These are phyloP conservation scores for Festucalex cinctus DNA, from an alignment of 2,113 vertebrate genomes.

Conservation along the genomic window DNA sequence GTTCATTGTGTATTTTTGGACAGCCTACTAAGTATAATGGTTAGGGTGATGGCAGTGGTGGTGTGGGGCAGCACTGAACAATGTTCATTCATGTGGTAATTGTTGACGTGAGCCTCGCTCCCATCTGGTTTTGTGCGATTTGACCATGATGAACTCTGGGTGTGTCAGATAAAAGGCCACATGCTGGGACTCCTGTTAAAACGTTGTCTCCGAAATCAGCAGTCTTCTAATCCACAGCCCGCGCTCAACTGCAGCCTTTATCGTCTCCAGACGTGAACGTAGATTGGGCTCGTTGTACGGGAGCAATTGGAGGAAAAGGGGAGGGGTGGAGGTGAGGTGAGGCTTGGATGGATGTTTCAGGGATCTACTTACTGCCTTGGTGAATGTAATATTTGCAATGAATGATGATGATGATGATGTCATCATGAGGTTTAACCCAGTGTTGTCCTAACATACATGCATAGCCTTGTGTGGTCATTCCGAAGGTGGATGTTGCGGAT, in stretches of 20 bases:
- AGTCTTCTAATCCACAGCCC: conserved; percentile 57
- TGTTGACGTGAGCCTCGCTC: conserved; percentile 61
- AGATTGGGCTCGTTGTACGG: conserved; percentile 24
- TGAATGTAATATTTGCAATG: background rate
- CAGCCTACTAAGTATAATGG: background rate
- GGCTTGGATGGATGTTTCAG: conserved; percentile 4
- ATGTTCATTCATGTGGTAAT: conserved; percentile 77
- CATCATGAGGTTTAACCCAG: background rate
- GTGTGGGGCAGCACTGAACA: conserved; percentile 37
- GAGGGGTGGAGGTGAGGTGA: conserved; percentile 12
- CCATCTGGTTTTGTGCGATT: conserved; percentile 70
- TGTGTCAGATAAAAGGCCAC: conserved; percentile 70
- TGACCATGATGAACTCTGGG: conserved; percentile 71
- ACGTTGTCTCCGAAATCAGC: conserved; percentile 59
- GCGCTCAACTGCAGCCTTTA: conserved; percentile 55
- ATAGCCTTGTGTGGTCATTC: background rate
- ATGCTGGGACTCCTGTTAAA: conserved; percentile 66
- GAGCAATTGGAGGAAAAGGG: conserved; percentile 18
- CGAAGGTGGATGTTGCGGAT: background rate
- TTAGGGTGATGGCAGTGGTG: conserved; percentile 9
- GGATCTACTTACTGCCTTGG: background rate
- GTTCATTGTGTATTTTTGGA: conserved; percentile 21
- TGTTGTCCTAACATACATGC: background rate
- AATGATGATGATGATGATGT: background rate
- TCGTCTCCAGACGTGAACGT: conserved; percentile 56